Conservation (phyloP, 2,797 vertebrate genomes). For the Chaunax sp. region DNA sequence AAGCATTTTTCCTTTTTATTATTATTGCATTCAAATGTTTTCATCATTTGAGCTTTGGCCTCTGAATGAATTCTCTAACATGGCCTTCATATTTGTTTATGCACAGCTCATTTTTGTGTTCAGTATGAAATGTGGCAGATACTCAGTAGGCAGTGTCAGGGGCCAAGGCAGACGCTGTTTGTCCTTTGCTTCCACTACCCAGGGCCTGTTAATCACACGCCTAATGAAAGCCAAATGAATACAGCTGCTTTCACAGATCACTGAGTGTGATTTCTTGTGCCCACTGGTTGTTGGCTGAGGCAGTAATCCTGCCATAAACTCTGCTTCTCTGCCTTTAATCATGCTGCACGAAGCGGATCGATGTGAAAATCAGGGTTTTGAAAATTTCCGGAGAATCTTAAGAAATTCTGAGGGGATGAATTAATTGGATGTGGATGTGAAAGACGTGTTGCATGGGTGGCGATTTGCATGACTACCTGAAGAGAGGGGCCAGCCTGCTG, state of each 20-base stretch:
- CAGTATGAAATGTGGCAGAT: conserved; percentile 47
- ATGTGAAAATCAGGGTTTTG: conserved; percentile 53
- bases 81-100: conserved; percentile 38
- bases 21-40: conserved; percentile 12
- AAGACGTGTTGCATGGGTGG: conserved; percentile 42
- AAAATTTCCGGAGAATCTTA: conserved; percentile 50
- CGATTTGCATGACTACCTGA: conserved; percentile 64
- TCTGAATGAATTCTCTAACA: conserved; percentile 20
- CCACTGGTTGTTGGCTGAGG: conserved; percentile 51
- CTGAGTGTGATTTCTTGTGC: conserved; percentile 52
- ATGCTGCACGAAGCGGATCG: conserved; percentile 54
- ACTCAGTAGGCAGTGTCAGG: conserved; percentile 44
- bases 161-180: conserved; percentile 49
- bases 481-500: conserved; percentile 47
- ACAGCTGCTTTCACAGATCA: conserved; percentile 73
- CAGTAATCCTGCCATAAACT: conserved; percentile 56
- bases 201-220: conserved; percentile 61
- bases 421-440: conserved; percentile 56
- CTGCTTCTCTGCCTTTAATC: conserved; percentile 53
- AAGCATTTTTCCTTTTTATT: conserved; percentile 29
- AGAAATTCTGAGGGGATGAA: conserved; percentile 43
- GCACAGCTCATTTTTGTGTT: conserved; percentile 37
- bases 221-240: conserved; percentile 79
- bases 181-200: conserved; percentile 53
- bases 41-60: conserved; percentile 5